Conservation (phyloP, 2,888 invertebrate species). For the Arctia plantaginis region DNA sequence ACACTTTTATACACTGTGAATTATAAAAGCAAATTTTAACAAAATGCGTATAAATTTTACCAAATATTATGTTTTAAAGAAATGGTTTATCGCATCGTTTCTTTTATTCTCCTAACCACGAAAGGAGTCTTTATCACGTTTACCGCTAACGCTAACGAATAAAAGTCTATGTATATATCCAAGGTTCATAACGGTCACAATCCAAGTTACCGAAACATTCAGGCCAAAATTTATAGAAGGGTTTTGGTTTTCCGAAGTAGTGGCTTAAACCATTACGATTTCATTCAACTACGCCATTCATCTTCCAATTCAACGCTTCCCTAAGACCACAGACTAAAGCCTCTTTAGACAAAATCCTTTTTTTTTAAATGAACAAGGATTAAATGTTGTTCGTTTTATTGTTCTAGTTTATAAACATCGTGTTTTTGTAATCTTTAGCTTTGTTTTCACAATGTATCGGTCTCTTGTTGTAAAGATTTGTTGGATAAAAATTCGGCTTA, state of each 20-base stretch:
- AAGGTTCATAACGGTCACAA: background rate
- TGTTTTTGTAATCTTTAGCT: background rate
- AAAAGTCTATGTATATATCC: background rate
- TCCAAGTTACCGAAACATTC: background rate
- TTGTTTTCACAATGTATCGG: background rate
- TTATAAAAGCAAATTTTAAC: too few relatives aligned
- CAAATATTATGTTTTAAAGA: background rate
- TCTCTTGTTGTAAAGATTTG: background rate
- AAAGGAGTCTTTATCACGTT: background rate
- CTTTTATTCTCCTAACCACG: background rate
- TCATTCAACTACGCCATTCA: background rate
- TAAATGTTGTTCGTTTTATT: background rate
- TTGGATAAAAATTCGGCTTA: background rate
- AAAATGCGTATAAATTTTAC: too few relatives aligned
- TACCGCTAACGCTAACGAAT: background rate
- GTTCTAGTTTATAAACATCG: background rate
- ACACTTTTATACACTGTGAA: too few relatives aligned
- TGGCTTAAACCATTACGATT: background rate
- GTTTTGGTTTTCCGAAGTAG: background rate
- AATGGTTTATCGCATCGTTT: background rate
- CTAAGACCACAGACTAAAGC: slow-evolving; percentile 10
- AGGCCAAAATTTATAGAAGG: background rate
- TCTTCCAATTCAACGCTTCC: slow-evolving; percentile 1
- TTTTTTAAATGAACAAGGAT: slow-evolving; percentile 8
- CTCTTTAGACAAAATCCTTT: background rate